A percentile compares a stretch with the other conserved stretches of the same genome.
Conservation (phyloP, 2,113 vertebrate genomes). For the Cynoglossus semilaevis region DNA sequence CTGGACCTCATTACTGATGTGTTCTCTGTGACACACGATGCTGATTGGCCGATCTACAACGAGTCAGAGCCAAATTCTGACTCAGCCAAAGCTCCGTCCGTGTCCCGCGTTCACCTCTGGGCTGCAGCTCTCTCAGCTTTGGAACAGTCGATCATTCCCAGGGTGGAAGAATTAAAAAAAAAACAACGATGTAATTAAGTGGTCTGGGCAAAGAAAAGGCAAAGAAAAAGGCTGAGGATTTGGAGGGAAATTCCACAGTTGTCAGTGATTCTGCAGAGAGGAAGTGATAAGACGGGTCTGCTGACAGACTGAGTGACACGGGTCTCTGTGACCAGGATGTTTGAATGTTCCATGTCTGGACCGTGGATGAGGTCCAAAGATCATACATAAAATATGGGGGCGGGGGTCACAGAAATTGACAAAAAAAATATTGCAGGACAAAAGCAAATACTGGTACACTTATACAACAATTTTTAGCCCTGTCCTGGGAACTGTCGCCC, state of each 20-base stretch:
- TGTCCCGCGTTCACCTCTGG: conserved; percentile 22
- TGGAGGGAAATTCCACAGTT: conserved; percentile 42
- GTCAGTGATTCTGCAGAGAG: conserved; percentile 10
- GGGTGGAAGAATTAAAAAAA: conserved; percentile 9
- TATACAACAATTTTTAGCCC: too few relatives aligned
- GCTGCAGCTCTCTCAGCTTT: conserved; percentile 12
- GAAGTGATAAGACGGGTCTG: conserved; percentile 20
- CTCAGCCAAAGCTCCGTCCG: conserved; percentile 15
- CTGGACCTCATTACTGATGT: conserved; percentile 29
- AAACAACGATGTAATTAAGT: conserved; percentile 30
- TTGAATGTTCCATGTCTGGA: too few relatives aligned
- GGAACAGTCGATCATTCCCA: conserved; percentile 10
- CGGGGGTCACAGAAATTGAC: too few relatives aligned
- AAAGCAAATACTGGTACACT: too few relatives aligned
- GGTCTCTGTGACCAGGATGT: too few relatives aligned
- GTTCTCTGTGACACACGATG: conserved; percentile 22
- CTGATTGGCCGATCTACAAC: conserved; percentile 22
- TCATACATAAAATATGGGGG: too few relatives aligned
- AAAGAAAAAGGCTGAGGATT: conserved; percentile 24
- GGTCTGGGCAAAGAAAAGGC: conserved; percentile 1
- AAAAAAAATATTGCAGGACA: too few relatives aligned
- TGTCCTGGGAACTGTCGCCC: too few relatives aligned
- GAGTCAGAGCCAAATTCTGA: conserved; percentile 23
- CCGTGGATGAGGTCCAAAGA: too few relatives aligned
- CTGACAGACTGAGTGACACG: background rate